Evolutionary conservation across 2,888 invertebrate genomes (phyloP), one percentile per base, ranked within the genome.

Genomic region (Coleophora deauratella): DNA sequence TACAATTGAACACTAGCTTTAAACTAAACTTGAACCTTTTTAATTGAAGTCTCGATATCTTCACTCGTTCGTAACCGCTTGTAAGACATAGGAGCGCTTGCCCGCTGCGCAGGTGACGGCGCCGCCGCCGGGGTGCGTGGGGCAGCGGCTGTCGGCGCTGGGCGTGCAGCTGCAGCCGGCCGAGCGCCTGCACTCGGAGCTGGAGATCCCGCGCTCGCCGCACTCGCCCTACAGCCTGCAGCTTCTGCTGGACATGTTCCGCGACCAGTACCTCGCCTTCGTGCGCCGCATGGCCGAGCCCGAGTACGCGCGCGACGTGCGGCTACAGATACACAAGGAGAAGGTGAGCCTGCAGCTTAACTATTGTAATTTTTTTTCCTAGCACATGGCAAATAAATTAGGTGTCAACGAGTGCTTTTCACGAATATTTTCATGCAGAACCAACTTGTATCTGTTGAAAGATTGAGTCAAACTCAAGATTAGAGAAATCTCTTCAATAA

Each of bases 41-140:
- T n/a, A n/a, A n/a, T n/a, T n/a, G n/a, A n/a, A n/a, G n/a, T n/a
- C n/a, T n/a, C n/a, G n/a, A n/a, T n/a, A n/a, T n/a, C n/a, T n/a
- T n/a, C n/a, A n/a, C n/a, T n/a, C n/a, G n/a, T n/a, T n/a, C n/a
- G n/a, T n/a, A n/a, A n/a, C n/a, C n/a, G n/a, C n/a, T n/a, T n/a
- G n/a, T n/a, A n/a, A n/a, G n/a, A n/a, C n/a, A n/a, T n/a, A n/a
- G n/a, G n/a, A n/a, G n/a, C n/a, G n/a, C 6, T 21, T 21, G 3
- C 21, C 6, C 3, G 6, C 6, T 21, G 6, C 21, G 6, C 33
- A 84, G 84, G 81, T 79, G 70, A 87, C 93, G 49, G 94, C 94
- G 32, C 94, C 96, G 27, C 96, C 96, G 36, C 96, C 95, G 9
- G 97, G 97, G 40, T 95, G 95, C 69, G 94, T 97, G 44, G 96